A percentile compares a stretch with the other conserved stretches of the same genome.
phyloP scores from a whole-genome alignment of 2,113 vertebrate species.

The Siphamia tubifer region DNA sequence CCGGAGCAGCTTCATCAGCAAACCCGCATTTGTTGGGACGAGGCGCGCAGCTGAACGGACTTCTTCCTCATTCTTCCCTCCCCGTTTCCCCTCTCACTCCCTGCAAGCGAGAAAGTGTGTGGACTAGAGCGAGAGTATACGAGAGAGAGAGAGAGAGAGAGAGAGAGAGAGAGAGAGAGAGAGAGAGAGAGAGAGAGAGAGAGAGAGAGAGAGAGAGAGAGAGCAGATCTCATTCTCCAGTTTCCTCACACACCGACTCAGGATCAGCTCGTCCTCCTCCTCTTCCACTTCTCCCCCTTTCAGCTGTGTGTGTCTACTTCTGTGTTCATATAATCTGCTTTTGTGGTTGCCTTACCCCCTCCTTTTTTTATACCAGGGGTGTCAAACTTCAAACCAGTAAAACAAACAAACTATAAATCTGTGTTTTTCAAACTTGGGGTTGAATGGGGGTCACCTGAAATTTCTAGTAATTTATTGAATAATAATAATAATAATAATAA shows the following conservation, averaged over 20 bases:
- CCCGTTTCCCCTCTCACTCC: slow-evolving; percentile 24
- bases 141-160: neutral
- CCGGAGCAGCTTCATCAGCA: slow-evolving; percentile 74
- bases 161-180: neutral
- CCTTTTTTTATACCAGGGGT: neutral
- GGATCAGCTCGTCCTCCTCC: slow-evolving; percentile 27
- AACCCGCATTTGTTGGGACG: slow-evolving; percentile 69
- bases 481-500: too few species aligned
- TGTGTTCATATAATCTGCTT: neutral
- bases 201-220: slow-evolving; percentile 22
- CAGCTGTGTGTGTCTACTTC: neutral
- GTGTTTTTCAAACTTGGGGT: too few species aligned
- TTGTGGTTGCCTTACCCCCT: neutral
- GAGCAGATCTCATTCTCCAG: slow-evolving; percentile 52
- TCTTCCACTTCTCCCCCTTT: slow-evolving; percentile 1
- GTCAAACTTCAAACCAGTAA: too few species aligned
- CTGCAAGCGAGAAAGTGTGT: slow-evolving; percentile 6
- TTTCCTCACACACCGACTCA: slow-evolving; percentile 41
- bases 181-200: neutral
- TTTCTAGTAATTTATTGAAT: too few species aligned
- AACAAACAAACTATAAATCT: too few species aligned
- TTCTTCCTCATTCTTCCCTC: slow-evolving; percentile 82
- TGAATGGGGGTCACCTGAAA: too few species aligned
- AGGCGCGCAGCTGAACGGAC: slow-evolving; percentile 62
- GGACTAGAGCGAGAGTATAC: neutral